Evolutionary conservation across 2,888 invertebrate genomes (phyloP).

Genomic region (Dasypogon diadema): DNA sequence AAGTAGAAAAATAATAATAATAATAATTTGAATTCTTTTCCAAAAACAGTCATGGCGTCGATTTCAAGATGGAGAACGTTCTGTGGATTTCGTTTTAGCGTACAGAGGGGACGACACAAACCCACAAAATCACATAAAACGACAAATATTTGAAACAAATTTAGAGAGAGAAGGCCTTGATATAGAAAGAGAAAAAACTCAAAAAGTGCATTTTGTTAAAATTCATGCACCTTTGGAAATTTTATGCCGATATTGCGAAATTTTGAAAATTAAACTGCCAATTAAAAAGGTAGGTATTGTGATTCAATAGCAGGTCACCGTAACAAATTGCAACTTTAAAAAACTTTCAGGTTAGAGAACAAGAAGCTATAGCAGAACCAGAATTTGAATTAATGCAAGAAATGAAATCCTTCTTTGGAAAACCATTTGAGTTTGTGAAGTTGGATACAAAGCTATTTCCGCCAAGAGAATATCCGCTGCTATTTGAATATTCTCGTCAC

Average conservation of each 20-base stretch:
- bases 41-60: conserved; percentile 70
- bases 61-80: conserved; percentile 70
- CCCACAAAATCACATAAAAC: conserved; percentile 66
- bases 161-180: conserved; percentile 74
- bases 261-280: conserved; percentile 82
- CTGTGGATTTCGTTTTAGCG: conserved; percentile 76
- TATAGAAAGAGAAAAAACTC: conserved; percentile 74
- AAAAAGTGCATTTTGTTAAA: conserved; percentile 78
- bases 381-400: conserved; percentile 68
- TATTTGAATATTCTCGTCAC: conserved; percentile 77
- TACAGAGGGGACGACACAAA: conserved; percentile 69
- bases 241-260: conserved; percentile 79
- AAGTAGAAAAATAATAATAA: conserved; percentile 5
- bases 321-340: too few relatives aligned
- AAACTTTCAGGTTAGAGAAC: conserved; percentile 65
- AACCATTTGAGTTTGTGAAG: conserved; percentile 71
- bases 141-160: conserved; percentile 74
- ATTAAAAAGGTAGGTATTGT: conserved; percentile 74
- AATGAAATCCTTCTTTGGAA: conserved; percentile 69
- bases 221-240: conserved; percentile 80
- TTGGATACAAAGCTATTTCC: conserved; percentile 75
- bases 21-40: conserved; percentile 17
- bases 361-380: conserved; percentile 65
- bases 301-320: not conserved
- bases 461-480: conserved; percentile 73